Evolutionary conservation across 2,113 vertebrate species (phyloP).

Genomic region (Procapra przewalskii): DNA sequence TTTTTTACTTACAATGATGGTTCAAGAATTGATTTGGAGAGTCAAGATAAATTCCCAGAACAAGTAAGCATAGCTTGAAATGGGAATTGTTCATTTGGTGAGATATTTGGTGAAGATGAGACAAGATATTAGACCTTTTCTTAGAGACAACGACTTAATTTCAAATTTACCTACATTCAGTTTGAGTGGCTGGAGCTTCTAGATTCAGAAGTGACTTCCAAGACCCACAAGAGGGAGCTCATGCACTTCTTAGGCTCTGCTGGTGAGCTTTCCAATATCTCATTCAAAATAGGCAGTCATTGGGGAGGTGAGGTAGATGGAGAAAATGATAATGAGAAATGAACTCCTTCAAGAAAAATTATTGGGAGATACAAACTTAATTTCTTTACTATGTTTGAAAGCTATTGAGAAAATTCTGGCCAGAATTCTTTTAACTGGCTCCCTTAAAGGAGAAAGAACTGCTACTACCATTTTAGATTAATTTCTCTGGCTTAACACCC

Average conservation of each 20-base stretch:
- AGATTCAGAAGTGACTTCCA: conserved; percentile 13
- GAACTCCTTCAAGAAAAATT: conserved; percentile 21
- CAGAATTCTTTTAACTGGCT: background rate
- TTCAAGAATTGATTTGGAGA: background rate
- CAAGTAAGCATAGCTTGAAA: background rate
- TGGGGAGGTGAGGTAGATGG: background rate
- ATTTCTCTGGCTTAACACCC: background rate
- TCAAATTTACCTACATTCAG: background rate
- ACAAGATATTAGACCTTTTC: background rate
- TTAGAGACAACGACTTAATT: background rate
- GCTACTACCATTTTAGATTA: background rate
- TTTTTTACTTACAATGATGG: background rate
- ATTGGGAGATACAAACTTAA: background rate
- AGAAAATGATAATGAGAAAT: conserved; percentile 29
- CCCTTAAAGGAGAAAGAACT: conserved; percentile 13
- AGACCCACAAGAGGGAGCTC: conserved; percentile 67
- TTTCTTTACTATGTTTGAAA: background rate
- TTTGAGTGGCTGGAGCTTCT: background rate
- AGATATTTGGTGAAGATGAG: background rate
- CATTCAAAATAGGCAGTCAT: background rate
- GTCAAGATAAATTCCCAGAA: background rate
- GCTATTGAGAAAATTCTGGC: conserved; percentile 3
- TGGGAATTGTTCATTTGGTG: background rate
- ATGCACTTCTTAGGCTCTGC: conserved; percentile 20
- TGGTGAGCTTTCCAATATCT: background rate